phyloP scores from a whole-genome alignment of 1,140 invertebrate genomes.

The Theocolax elegans region DNA sequence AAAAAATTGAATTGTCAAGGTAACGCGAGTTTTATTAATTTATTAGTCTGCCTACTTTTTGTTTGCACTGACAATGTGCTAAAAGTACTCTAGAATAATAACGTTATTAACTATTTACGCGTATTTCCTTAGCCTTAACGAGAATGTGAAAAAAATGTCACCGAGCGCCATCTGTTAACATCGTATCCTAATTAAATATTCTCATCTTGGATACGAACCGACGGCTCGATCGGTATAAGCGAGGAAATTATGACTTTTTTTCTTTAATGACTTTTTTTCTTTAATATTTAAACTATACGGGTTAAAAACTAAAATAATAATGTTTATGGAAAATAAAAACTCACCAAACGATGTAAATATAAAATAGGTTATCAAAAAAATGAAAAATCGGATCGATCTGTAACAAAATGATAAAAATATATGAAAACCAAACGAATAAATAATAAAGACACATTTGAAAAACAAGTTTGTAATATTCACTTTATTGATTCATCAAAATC shows the following conservation, averaged over 20 bases:
- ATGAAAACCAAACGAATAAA: conserved; percentile 41
- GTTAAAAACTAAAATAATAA: not conserved
- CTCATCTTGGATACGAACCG: conserved; percentile 3
- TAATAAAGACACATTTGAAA: too few species aligned
- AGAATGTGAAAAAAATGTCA: not conserved
- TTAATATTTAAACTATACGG: too few species aligned
- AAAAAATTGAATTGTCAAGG: conserved; percentile 20
- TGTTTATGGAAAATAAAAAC: not conserved
- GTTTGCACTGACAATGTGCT: conserved; percentile 4
- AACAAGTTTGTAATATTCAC: too few species aligned
- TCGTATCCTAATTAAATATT: not conserved
- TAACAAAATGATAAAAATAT: conserved; percentile 41
- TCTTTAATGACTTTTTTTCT: too few species aligned
- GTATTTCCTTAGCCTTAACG: not conserved
- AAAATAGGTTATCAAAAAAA: not conserved
- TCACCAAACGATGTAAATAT: conserved; percentile 18
- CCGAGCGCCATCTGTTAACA: conserved; percentile 11
- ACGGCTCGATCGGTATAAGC: conserved; percentile 14
- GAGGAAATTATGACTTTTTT: too few species aligned
- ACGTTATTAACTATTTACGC: conserved; percentile 28
- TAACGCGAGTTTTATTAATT: conserved; percentile 16
- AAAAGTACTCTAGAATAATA: conserved; percentile 29
- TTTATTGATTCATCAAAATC: too few species aligned
- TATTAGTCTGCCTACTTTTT: not conserved
- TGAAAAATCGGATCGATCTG: conserved; percentile 17